These are phyloP conservation scores for Holothuria scabra DNA, from an alignment of 53 echinoderm and acorn worm species.

Conservation along the genomic window DNA sequence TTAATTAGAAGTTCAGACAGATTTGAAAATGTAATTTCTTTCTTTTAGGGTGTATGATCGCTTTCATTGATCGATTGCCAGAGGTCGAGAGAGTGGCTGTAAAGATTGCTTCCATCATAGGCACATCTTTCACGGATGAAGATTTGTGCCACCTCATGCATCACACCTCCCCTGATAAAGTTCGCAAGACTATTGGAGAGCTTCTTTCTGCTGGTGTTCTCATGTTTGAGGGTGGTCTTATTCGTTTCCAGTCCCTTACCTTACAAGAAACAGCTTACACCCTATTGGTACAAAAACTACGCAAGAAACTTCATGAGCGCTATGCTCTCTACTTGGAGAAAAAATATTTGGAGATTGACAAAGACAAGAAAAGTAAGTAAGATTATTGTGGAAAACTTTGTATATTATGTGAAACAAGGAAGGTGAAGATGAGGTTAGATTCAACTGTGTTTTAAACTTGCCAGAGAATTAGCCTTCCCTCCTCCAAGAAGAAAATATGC, in stretches of 20 bases:
- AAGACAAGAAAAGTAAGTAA: not conserved
- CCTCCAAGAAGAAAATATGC: too few species aligned
- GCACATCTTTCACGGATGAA: conserved; percentile 77
- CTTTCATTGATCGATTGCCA: conserved; percentile 94
- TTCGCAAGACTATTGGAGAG: conserved; percentile 80
- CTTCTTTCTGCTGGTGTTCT: conserved; percentile 77
- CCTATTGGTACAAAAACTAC: conserved; percentile 79
- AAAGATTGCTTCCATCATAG: conserved; percentile 91
- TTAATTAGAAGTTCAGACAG: too few species aligned
- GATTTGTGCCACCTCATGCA: conserved; percentile 80
- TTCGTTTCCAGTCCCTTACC: conserved; percentile 81
- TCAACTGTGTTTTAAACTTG: too few species aligned
- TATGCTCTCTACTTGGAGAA: conserved; percentile 67
- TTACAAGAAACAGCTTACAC: conserved; percentile 95
- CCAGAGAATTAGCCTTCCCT: too few species aligned
- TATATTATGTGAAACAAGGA: too few species aligned
- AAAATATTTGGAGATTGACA: conserved; percentile 20
- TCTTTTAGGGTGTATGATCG: conserved; percentile 86
- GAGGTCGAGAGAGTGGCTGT: conserved; percentile 81
- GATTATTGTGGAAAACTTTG: too few species aligned
- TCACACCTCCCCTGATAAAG: conserved; percentile 64
- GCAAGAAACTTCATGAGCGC: conserved; percentile 85
- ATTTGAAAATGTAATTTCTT: not conserved
- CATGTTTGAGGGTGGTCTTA: conserved; percentile 41
- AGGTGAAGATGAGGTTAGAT: too few species aligned